Evolutionary conservation across 2,113 vertebrate species (phyloP).

Genomic region (Puffinus mauretanicus): DNA sequence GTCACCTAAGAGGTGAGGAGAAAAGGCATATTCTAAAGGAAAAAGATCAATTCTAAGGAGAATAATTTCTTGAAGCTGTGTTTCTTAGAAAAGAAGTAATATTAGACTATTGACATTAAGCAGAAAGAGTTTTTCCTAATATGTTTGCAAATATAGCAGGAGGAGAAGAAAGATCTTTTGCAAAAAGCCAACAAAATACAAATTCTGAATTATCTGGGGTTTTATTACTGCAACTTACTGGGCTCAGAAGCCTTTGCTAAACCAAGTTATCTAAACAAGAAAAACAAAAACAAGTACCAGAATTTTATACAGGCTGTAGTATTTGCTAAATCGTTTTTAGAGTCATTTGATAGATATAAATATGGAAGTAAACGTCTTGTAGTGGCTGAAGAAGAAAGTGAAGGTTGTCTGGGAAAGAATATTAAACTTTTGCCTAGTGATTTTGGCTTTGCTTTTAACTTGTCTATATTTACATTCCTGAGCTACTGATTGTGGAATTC

Average conservation of each 20-base stretch:
- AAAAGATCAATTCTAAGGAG: not conserved
- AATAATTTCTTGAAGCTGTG: not conserved
- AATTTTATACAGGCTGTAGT: not conserved
- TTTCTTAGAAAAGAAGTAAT: not conserved
- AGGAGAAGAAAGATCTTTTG: not conserved
- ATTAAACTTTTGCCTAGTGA: not conserved
- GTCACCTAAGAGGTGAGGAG: not conserved
- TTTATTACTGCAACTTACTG: not conserved
- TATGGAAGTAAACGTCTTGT: not conserved
- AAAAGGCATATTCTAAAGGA: not conserved
- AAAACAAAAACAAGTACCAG: not conserved
- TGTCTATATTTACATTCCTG: conserved; percentile 57
- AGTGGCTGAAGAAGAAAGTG: not conserved
- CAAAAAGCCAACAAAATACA: not conserved
- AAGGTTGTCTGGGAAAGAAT: not conserved
- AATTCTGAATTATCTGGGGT: not conserved
- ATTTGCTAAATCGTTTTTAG: not conserved
- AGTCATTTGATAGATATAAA: not conserved
- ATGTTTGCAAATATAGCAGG: not conserved
- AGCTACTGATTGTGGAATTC: conserved; percentile 36
- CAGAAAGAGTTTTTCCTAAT: not conserved
- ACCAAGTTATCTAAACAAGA: not conserved
- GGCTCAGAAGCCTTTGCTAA: not conserved
- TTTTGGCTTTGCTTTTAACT: conserved; percentile 42
- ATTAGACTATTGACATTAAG: not conserved